Evolutionary conservation across 2,888 invertebrate species (phyloP).

Genomic region (Archaeoteleia sp.): DNA sequence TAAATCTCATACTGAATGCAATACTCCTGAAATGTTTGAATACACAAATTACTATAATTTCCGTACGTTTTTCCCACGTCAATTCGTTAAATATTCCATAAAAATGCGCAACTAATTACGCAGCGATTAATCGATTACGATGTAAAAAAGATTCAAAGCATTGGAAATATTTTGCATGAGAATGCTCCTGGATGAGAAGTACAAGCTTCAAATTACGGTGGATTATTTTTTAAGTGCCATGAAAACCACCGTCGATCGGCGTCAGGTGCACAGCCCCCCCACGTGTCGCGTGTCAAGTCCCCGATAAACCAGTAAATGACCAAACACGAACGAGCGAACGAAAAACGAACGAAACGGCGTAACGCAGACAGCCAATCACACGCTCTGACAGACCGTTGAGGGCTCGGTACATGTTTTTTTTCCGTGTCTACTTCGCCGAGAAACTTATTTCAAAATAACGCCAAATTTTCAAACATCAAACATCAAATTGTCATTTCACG

Average conservation of each 20-base stretch:
- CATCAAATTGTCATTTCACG: conserved; percentile 42
- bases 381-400: conserved; percentile 58
- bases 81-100: too few relatives aligned
- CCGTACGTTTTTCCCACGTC: too few relatives aligned
- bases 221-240: conserved; percentile 55
- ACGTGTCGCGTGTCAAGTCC: conserved; percentile 65
- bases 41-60: too few relatives aligned
- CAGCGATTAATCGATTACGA: too few relatives aligned
- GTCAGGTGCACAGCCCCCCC: conserved; percentile 67
- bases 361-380: conserved; percentile 66
- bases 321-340: conserved; percentile 59
- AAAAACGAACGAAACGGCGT: conserved; percentile 57
- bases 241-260: conserved; percentile 65
- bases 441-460: conserved; percentile 43
- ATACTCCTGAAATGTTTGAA: too few relatives aligned
- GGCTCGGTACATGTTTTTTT: conserved; percentile 37
- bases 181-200: background rate
- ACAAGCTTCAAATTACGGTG: conserved; percentile 11
- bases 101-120: too few relatives aligned
- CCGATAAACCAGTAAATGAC: conserved; percentile 63
- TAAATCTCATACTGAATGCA: too few relatives aligned
- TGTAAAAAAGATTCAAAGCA: conserved; percentile 10
- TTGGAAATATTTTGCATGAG: background rate
- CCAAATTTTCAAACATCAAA: conserved; percentile 35
- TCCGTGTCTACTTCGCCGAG: conserved; percentile 20